These are phyloP conservation scores for Conchocele bisecta DNA, from an alignment of 2,888 invertebrate genomes.

Conservation along the genomic window DNA sequence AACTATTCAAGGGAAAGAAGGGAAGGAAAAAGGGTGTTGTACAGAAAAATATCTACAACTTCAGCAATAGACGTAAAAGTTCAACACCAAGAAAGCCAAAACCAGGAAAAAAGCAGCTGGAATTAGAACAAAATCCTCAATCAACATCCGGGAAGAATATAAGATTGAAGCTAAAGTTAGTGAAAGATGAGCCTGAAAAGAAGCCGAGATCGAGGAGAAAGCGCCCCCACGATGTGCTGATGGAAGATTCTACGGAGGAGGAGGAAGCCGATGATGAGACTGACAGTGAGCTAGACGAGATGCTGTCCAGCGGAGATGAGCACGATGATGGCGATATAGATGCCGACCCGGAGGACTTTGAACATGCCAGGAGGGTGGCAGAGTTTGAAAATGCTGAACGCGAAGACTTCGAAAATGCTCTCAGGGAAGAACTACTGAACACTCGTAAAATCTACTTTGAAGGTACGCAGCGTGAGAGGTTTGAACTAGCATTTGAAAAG, in stretches of 20 bases:
- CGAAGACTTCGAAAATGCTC: constrained; percentile 52
- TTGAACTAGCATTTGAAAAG: constrained; percentile 48
- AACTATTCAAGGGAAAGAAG: constrained; percentile 26
- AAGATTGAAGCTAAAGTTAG: constrained; percentile 44
- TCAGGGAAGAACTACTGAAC: constrained; percentile 52
- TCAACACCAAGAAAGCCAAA: constrained; percentile 10
- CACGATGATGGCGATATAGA: constrained; percentile 20
- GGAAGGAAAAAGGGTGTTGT: constrained; percentile 16
- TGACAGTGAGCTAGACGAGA: constrained; percentile 57
- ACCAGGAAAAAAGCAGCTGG: constrained; percentile 7
- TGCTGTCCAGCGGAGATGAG: constrained; percentile 56
- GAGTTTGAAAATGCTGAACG: constrained; percentile 34
- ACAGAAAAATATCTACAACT: constrained; percentile 40
- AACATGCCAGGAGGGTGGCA: constrained; percentile 24
- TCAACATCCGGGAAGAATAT: constrained; percentile 4
- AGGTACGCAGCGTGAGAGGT: constrained; percentile 49
- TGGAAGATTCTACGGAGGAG: constrained; percentile 31
- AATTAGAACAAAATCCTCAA: background rate
- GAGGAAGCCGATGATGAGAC: constrained; percentile 35
- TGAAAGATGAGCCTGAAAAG: constrained; percentile 16
- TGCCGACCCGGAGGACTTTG: too few species aligned
- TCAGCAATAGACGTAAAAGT: constrained; percentile 43
- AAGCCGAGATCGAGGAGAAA: constrained; percentile 12
- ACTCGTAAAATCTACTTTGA: constrained; percentile 56
- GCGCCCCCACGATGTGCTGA: background rate